Conservation (phyloP, 2,797 vertebrate species). For the Coreius guichenoti region DNA sequence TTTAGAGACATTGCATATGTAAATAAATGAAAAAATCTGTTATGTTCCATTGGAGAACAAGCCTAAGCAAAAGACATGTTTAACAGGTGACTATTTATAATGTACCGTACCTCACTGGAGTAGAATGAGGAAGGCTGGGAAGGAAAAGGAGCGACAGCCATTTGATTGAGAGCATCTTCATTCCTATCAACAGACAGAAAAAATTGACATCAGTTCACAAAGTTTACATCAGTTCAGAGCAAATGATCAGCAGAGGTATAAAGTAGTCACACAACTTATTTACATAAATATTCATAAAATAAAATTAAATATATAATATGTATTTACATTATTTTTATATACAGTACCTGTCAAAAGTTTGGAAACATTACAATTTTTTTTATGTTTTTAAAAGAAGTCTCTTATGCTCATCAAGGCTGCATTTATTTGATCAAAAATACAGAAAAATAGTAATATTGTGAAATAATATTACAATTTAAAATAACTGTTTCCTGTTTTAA, state of each 20-base stretch:
- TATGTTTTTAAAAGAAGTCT: background rate
- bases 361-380: background rate
- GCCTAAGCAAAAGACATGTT: background rate
- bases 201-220: background rate
- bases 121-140: constrained; percentile 71
- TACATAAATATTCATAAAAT: background rate
- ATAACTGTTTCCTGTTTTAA: background rate
- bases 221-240: background rate
- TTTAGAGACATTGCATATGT: background rate
- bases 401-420: background rate
- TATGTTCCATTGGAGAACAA: background rate
- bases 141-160: constrained; percentile 88
- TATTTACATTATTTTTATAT: background rate
- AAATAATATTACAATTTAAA: background rate
- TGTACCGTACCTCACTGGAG: constrained; percentile 80
- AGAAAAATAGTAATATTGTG: background rate
- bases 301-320: background rate
- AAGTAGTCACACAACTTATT: background rate
- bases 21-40: background rate
- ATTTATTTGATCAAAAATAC: background rate
- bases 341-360: background rate
- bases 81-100: background rate
- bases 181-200: constrained; percentile 76
- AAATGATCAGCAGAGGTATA: background rate
- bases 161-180: constrained; percentile 89